A percentile compares a stretch with the other conserved stretches of the same genome.
Evolutionary conservation across 2,888 invertebrate species (phyloP).

Genomic region (Eucera pruinosa): DNA sequence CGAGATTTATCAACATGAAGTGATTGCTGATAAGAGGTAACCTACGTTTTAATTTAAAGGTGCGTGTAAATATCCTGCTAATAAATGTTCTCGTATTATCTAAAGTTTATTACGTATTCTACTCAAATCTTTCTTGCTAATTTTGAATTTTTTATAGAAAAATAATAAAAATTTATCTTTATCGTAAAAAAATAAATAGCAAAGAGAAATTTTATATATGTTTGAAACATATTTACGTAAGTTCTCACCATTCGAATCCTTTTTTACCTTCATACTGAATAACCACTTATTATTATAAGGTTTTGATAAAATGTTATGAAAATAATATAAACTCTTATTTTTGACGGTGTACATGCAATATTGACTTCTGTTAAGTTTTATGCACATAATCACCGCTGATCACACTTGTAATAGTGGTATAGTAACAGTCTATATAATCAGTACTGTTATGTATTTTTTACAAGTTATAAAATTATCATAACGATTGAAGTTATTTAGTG

Average conservation of each 20-base stretch:
- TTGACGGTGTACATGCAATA: neutral
- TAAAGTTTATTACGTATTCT: neutral
- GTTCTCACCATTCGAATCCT: neutral
- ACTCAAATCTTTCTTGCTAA: neutral
- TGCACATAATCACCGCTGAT: neutral
- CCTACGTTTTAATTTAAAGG: conserved; percentile 11
- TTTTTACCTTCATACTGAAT: neutral
- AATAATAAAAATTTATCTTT: too few relatives aligned
- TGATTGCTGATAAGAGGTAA: conserved; percentile 7
- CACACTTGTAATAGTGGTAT: neutral
- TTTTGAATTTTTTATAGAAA: neutral
- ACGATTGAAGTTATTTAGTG: too few relatives aligned
- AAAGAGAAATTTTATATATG: too few relatives aligned
- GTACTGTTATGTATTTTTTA: neutral
- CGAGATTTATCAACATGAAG: conserved; percentile 3
- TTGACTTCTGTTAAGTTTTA: neutral
- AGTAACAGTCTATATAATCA: neutral
- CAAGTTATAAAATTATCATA: neutral
- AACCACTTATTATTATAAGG: neutral
- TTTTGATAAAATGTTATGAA: conserved; percentile 5
- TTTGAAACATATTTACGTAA: too few relatives aligned
- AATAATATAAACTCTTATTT: neutral
- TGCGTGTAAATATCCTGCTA: neutral
- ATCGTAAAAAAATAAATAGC: too few relatives aligned
- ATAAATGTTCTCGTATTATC: neutral